These are phyloP conservation scores for Xenus cinereus DNA, from an alignment of 2,113 vertebrate genomes.

Conservation along the genomic window DNA sequence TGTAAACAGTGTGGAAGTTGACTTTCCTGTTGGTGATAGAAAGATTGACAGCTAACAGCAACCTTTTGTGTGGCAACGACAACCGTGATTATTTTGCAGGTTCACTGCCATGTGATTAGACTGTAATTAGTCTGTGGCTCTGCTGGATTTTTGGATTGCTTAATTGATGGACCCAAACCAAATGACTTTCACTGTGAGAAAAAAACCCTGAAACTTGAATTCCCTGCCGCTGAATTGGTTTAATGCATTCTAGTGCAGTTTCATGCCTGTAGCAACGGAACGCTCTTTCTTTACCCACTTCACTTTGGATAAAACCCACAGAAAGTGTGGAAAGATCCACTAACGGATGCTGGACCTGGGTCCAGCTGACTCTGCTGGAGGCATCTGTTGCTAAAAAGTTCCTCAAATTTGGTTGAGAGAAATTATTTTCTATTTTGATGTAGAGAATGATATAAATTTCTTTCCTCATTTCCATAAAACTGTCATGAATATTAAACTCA, in stretches of 20 bases:
- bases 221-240: neutral
- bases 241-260: neutral
- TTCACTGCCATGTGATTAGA: neutral
- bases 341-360: neutral
- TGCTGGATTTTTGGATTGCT: neutral
- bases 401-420: neutral
- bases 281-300: neutral
- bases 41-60: constrained; percentile 63
- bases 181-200: neutral
- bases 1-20: constrained; percentile 67
- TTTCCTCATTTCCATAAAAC: neutral
- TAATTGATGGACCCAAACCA: neutral
- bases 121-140: constrained; percentile 12
- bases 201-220: neutral
- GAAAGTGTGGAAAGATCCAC: neutral
- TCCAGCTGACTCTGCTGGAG: neutral
- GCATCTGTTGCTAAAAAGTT: neutral
- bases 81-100: constrained; percentile 31
- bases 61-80: constrained; percentile 21
- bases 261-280: neutral
- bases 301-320: neutral
- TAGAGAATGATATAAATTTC: neutral
- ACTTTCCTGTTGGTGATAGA: constrained; percentile 68
- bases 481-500: neutral
- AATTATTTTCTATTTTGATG: neutral